Evolutionary conservation across 2,797 vertebrate species (phyloP), one percentile per base, ranked within the genome.

Genomic region (Enoplosus armatus): DNA sequence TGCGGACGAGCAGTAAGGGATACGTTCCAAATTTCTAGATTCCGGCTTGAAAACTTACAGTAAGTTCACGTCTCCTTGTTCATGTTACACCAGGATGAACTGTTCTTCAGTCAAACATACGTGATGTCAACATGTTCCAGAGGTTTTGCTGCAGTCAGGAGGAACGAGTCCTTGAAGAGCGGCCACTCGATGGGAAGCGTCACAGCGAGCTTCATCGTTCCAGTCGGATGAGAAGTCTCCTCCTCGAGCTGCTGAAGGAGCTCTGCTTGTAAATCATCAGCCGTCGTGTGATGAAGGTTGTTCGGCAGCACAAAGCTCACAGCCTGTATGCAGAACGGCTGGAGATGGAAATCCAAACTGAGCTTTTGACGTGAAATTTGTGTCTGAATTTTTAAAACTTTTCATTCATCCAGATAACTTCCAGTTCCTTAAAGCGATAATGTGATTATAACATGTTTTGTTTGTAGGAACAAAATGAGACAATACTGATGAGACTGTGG

Each of bases 1-100:
- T 33, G 78, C 75, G 65, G 58, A 75, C 29, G 0, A 47, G 45
- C 43, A 80, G 78, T 26, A 75, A 35, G 2, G 64, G 12, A 3
- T 2, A 4, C 0, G 26, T 15, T 41, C 58, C 60, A 8, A 0
- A 1, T 3, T 47, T 79, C 39, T 73, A 61, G 39, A 53, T 0
- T 12, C n/a, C 2, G 48, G 18, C 33, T 8, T 15, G 14, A 33
- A 26, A 7, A 31, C 12, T 7, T 2, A 0, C 77, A 31, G 55
- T 69, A n/a, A 73, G 71, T 48, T 39, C 15, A 10, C 4, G 1
- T 7, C 27, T 43, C 2, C 5, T 1, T 16, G 6, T 26, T 43
- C 53, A 15, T 18, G 4, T 29, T 2, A 45, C 48, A 37, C 2
- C n/a, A n/a, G 35, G 3, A 0, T 7, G 2, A 22, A 6, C 33